Evolutionary conservation across 2,113 vertebrate genomes (phyloP).

Genomic region (Neogale vison): DNA sequence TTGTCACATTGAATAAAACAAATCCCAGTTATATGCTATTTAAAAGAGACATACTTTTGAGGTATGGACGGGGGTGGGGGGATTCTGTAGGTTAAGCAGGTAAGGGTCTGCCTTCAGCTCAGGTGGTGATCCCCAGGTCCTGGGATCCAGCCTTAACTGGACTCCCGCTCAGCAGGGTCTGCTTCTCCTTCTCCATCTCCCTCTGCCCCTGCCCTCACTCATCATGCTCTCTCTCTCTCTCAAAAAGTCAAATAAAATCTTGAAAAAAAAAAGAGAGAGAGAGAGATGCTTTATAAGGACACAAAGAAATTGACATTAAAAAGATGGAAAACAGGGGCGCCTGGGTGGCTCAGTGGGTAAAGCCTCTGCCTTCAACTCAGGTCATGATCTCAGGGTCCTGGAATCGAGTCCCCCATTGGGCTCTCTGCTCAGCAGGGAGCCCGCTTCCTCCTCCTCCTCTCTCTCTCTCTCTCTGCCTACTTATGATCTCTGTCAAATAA

Average conservation of each 20-base stretch:
- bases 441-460: too few relatives aligned
- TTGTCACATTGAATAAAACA: not conserved
- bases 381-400: too few relatives aligned
- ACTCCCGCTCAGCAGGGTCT: not conserved
- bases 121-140: not conserved
- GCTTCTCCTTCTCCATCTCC: not conserved
- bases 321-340: not conserved
- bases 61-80: not conserved
- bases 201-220: not conserved
- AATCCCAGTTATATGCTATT: not conserved
- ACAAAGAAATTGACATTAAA: not conserved
- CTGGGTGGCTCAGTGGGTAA: too few relatives aligned
- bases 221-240: not conserved
- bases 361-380: too few relatives aligned
- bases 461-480: too few relatives aligned
- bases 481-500: too few relatives aligned
- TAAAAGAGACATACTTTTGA: not conserved
- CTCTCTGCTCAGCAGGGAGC: too few relatives aligned
- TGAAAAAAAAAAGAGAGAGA: not conserved
- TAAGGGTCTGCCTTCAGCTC: not conserved
- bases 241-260: not conserved
- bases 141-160: not conserved
- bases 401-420: too few relatives aligned
- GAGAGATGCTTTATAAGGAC: not conserved
- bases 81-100: rapidly evolving